A percentile compares a stretch with the other conserved stretches of the same genome.
Evolutionary conservation across 1,140 invertebrate genomes (phyloP).

Genomic region (Danaus melanippus): DNA sequence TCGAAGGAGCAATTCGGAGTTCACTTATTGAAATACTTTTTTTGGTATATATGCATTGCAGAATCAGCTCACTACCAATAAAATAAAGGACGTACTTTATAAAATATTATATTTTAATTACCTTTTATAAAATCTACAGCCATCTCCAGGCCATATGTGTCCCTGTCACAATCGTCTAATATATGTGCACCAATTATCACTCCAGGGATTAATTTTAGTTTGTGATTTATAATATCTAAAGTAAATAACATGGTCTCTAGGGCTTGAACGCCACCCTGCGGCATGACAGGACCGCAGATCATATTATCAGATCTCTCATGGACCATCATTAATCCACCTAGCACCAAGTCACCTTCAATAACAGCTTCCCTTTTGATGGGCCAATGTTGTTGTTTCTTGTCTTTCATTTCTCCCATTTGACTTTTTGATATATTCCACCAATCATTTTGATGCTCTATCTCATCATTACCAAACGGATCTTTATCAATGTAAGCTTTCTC

Average conservation of each 20-base stretch:
- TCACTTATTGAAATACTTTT: too few relatives aligned
- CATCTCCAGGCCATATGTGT: constrained; percentile 96
- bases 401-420: constrained; percentile 48
- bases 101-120: constrained; percentile 55
- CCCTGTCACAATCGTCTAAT: constrained; percentile 96
- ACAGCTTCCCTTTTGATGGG: constrained; percentile 89
- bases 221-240: constrained; percentile 85
- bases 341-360: constrained; percentile 86
- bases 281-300: constrained; percentile 89
- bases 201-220: constrained; percentile 76
- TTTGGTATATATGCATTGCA: too few relatives aligned
- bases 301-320: constrained; percentile 36
- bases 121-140: constrained; percentile 98
- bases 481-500: constrained; percentile 27
- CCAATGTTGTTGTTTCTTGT: constrained; percentile 75
- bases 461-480: constrained; percentile 20
- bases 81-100: too few relatives aligned
- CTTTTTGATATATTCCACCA: constrained; percentile 50
- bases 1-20: too few relatives aligned
- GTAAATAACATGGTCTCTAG: constrained; percentile 95
- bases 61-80: too few relatives aligned
- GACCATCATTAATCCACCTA: constrained; percentile 93
- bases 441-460: constrained; percentile 27
- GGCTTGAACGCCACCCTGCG: constrained; percentile 93
- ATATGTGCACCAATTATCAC: constrained; percentile 90